Conservation (phyloP, 2,888 invertebrate species). For the Aporophyla nigra region DNA sequence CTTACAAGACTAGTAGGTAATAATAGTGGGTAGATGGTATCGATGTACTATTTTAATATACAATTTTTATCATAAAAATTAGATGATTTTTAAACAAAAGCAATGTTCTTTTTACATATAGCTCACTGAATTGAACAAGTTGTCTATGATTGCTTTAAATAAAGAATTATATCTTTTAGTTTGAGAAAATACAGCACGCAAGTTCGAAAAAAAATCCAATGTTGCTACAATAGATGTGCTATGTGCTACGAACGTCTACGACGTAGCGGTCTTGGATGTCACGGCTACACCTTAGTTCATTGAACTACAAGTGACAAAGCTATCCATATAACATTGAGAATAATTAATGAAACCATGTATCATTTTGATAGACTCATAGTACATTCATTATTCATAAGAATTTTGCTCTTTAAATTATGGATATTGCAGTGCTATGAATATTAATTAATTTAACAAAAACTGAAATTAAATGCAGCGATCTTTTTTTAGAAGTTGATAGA, state of each 20-base stretch:
- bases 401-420: not conserved
- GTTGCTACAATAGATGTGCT: not conserved
- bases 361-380: conserved; percentile 26
- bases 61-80: not conserved
- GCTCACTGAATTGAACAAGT: too few relatives aligned
- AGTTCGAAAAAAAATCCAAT: too few relatives aligned
- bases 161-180: too few relatives aligned
- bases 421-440: not conserved
- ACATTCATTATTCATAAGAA: conserved; percentile 47
- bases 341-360: conserved; percentile 47
- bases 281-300: conserved; percentile 20
- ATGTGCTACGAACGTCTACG: conserved; percentile 13
- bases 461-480: not conserved
- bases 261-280: conserved; percentile 35
- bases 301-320: conserved; percentile 52
- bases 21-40: too few relatives aligned
- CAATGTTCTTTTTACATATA: too few relatives aligned
- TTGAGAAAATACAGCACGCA: too few relatives aligned
- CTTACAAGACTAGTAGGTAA: too few relatives aligned
- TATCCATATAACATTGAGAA: conserved; percentile 38
- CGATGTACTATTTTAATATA: too few relatives aligned
- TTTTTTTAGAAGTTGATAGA: not conserved
- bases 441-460: not conserved
- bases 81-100: not conserved
- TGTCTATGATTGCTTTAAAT: too few relatives aligned